Conservation (phyloP, 2,888 invertebrate genomes). For the Drosophila austrosaltans region DNA sequence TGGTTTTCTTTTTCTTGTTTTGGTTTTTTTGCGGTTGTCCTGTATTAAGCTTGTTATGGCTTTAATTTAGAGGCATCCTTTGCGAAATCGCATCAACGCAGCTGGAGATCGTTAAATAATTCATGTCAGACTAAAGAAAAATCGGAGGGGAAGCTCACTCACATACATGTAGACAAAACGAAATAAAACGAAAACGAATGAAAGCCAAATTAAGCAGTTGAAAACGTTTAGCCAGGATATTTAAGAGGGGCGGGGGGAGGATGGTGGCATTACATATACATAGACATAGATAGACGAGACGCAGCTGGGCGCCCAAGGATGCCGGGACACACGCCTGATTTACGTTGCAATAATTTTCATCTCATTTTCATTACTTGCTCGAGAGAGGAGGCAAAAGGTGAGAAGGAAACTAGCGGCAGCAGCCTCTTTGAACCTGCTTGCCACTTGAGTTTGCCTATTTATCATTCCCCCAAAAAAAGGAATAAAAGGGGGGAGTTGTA, state of each 20-base stretch:
- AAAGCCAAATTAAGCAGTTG: constrained; percentile 80
- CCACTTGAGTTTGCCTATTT: constrained; percentile 61
- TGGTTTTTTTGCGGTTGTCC: constrained; percentile 55
- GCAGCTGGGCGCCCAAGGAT: constrained; percentile 61
- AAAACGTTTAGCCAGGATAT: constrained; percentile 65
- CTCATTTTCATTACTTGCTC: constrained; percentile 75
- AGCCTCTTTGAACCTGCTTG: constrained; percentile 15
- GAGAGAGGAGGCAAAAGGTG: constrained; percentile 36
- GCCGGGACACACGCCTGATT: constrained; percentile 54
- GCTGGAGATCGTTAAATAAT: constrained; percentile 80
- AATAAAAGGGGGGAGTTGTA: neutral
- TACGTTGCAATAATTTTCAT: constrained; percentile 78
- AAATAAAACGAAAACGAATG: constrained; percentile 66
- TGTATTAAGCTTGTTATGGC: constrained; percentile 75
- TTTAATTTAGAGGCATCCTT: constrained; percentile 72
- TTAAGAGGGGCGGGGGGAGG: neutral
- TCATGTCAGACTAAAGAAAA: constrained; percentile 67
- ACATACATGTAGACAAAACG: constrained; percentile 23
- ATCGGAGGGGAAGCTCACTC: constrained; percentile 21
- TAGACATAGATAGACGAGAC: constrained; percentile 15
- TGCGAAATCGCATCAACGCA: constrained; percentile 75
- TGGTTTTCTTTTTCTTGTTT: constrained; percentile 34
- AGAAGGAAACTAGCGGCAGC: constrained; percentile 22
- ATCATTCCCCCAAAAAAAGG: constrained; percentile 49
- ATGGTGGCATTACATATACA: too few species aligned